phyloP scores from a whole-genome alignment of 2,888 invertebrate genomes.

The Neoascia interrupta region DNA sequence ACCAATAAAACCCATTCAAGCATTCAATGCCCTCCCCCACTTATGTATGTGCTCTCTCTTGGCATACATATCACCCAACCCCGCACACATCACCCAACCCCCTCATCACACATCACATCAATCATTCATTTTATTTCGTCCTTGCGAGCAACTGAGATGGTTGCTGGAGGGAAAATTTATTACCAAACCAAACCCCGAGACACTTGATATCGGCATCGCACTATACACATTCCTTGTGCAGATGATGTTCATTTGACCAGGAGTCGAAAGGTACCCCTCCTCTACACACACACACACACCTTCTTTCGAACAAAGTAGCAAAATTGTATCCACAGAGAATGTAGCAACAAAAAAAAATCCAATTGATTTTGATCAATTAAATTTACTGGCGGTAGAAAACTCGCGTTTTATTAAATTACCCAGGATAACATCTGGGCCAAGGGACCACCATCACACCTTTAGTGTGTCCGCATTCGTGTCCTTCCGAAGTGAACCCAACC shows the following conservation, averaged over 20 bases:
- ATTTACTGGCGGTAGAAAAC: conserved; percentile 35
- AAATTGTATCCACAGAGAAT: background rate
- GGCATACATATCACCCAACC: conserved; percentile 41
- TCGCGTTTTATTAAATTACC: conserved; percentile 55
- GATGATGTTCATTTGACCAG: conserved; percentile 33
- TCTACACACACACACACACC: no score
- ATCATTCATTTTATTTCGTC: conserved; percentile 39
- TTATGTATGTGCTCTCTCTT: background rate
- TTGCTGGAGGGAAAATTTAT: conserved; percentile 33
- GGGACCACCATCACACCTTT: no score
- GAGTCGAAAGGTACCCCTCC: background rate
- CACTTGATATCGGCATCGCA: no score
- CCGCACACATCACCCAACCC: no score
- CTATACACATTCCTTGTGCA: background rate
- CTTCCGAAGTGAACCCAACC: background rate
- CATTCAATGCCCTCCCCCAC: conserved; percentile 16
- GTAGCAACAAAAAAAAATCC: conserved; percentile 1
- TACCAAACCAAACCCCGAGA: conserved; percentile 39
- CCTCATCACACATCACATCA: no score
- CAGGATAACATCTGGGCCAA: conserved; percentile 41
- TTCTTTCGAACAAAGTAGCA: conserved; percentile 12
- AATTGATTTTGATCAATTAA: conserved; percentile 64
- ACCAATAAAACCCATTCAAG: conserved; percentile 43
- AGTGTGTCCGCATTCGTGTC: no score
- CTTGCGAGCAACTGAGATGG: no score